Evolutionary conservation across 2,797 vertebrate genomes (phyloP), one percentile per base, ranked within the genome.

Genomic region (Lepilemur ruficaudatus): DNA sequence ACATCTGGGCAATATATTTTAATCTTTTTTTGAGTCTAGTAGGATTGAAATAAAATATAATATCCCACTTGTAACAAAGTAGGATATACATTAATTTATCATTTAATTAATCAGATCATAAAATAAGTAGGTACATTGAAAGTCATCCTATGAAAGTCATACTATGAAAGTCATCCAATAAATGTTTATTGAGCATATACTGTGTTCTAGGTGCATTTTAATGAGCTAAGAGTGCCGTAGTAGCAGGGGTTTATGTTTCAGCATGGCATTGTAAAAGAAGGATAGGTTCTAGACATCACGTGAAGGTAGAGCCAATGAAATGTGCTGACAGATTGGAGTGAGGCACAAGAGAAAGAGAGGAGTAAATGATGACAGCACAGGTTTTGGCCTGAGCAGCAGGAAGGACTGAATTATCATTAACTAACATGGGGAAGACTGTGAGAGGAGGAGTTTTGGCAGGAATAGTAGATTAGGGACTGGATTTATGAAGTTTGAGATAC

Each of bases 231-330:
- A 67, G 18, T 7, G 41, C n/a, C 5, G 0, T 23, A 38, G 28
- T 25, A n/a, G n/a, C 52, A 52, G 30, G 48, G 5, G 28, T 10
- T 59, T 96, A 97, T 98, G 97, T 96, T 94, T 55, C 50, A 52
- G 7, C 2, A 3, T 22, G 43, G 30, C 18, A 11, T 55, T 46
- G 41, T 67, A 85, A 91, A 97, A 87, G 93, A 59, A 78, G 43
- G 9, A 20, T 59, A 30, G 0, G 2, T 61, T 72, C 83, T 50
- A 59, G 79, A 41, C 55, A 76, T 50, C n/a, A 59, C 32, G 52
- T 65, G 52, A 90, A 83, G 15, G 25, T 15, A 25, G 25, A 63
- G 32, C 23, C 48, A 65, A 85, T 11, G 61, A 32, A 63, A 78
- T 35, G 61, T 65, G 38, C 14, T 43, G 28, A 48, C n/a, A 38